A percentile compares a stretch with the other conserved stretches of the same genome.
Evolutionary conservation across 2,113 vertebrate species (phyloP).

Genomic region (Polypterus senegalus): DNA sequence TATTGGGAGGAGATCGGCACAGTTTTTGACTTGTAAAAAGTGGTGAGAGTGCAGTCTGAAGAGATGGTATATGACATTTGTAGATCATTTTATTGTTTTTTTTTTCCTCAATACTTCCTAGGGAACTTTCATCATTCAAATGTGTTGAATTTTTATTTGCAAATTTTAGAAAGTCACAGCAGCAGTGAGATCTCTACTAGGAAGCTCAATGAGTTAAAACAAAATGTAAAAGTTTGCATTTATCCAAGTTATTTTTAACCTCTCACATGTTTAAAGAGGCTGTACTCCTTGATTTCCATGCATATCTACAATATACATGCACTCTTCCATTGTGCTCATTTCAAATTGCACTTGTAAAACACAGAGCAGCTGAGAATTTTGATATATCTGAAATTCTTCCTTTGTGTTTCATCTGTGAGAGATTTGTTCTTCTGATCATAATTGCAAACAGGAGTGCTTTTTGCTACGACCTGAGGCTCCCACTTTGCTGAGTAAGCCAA

Average conservation of each 20-base stretch:
- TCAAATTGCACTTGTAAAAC: too few species aligned
- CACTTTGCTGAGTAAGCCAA: conserved; percentile 55
- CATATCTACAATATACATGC: too few species aligned
- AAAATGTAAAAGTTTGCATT: too few species aligned
- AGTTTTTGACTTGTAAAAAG: conserved; percentile 55
- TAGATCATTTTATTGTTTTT: conserved; percentile 33
- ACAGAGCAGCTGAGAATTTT: too few species aligned
- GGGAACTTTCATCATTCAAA: conserved; percentile 46
- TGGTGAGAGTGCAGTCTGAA: conserved; percentile 47
- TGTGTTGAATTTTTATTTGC: conserved; percentile 30
- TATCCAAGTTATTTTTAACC: too few species aligned
- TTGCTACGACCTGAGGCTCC: conserved; percentile 35
- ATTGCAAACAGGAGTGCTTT: conserved; percentile 39
- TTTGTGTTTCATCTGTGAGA: not conserved
- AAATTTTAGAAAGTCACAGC: conserved; percentile 5
- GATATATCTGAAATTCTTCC: too few species aligned
- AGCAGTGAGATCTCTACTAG: too few species aligned
- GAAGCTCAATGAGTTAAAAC: too few species aligned
- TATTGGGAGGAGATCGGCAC: conserved; percentile 43
- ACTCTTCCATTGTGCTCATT: too few species aligned
- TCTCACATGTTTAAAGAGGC: too few species aligned
- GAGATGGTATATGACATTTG: conserved; percentile 61
- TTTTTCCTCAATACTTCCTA: conserved; percentile 43
- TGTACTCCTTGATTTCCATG: too few species aligned
- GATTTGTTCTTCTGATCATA: conserved; percentile 37